Evolutionary conservation across 2,888 invertebrate species (phyloP).

Genomic region (Drosophila lutescens): DNA sequence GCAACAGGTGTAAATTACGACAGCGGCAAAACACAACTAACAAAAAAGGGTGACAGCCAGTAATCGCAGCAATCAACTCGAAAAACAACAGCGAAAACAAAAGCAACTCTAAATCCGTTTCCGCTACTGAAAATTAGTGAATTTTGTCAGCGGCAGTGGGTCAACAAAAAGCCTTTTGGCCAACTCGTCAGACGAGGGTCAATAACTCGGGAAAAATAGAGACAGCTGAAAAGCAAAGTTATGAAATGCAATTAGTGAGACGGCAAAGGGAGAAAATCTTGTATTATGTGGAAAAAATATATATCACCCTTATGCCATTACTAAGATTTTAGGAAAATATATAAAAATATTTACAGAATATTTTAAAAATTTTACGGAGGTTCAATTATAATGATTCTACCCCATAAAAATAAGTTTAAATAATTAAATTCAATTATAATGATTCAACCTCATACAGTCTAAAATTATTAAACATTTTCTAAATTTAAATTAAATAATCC

Average conservation of each 20-base stretch:
- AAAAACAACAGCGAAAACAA: constrained; percentile 40
- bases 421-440: too few relatives aligned
- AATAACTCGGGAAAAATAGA: constrained; percentile 2
- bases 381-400: too few relatives aligned
- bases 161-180: constrained; percentile 34
- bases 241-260: constrained; percentile 13
- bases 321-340: too few relatives aligned
- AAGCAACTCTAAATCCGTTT: constrained; percentile 44
- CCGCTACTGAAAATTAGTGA: constrained; percentile 56
- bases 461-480: too few relatives aligned
- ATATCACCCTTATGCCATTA: rapidly evolving
- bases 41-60: constrained; percentile 42
- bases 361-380: too few relatives aligned
- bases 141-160: constrained; percentile 40
- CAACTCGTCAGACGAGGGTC: constrained; percentile 12
- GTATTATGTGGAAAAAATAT: not conserved
- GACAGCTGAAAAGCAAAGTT: not conserved
- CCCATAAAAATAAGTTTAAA: too few relatives aligned
- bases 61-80: constrained; percentile 67
- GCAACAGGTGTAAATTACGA: constrained; percentile 77
- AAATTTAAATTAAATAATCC: too few relatives aligned
- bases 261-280: not conserved
- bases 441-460: too few relatives aligned
- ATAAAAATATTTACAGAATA: too few relatives aligned
- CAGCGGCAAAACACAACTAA: constrained; percentile 13